Evolutionary conservation across 2,888 invertebrate species (phyloP), one percentile per base, ranked within the genome.

Genomic region (Amaurobius ferox): DNA sequence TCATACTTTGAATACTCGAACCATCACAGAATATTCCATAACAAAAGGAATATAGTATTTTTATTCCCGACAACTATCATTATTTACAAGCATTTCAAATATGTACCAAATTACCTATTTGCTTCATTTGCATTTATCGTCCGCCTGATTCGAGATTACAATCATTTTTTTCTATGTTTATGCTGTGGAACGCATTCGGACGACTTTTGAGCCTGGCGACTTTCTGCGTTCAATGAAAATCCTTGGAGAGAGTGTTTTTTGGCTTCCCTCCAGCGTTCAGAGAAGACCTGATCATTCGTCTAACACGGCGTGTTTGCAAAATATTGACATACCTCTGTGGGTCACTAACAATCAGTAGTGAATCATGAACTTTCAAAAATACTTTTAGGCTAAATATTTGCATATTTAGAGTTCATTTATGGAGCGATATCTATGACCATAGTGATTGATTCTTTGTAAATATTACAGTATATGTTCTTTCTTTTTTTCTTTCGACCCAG

Each of bases 281-380:
- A 72, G 64, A 66, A 85, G 71, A 77, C 76, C 76, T 76, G 72
- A 83, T 76, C 76, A 68, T 70, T 76, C 81, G 71, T 71, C 66
- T 77, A 74, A 77, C 66, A 77, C 71, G 71, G 72, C 78, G 77
- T 77, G 76, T 77, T 77, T 85, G n/a, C n/a, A n/a, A 66, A 55
- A 85, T 77, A 85, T 85, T 85, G 83, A 85, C 83, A 85, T 77
- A 77, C 40, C 83, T 68, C 48, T 81, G 68, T 62, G 73, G 67
- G 71, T 85, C 77, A 77, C 77, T 85, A 72, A 67, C 72, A 35
- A 44, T 28, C 26, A 16, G 23, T 19, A 23, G n/a, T 23, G 2
- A 19, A 55, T 55, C 55, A 6, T 6, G n/a, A n/a, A n/a, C n/a
- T n/a, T n/a, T n/a, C n/a, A n/a, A n/a, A n/a, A n/a, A n/a, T n/a